Percentiles rank a stretch among this genome's conserved stretches.
Conservation (phyloP, 2,113 vertebrate species). For the Anolis sagrei region DNA sequence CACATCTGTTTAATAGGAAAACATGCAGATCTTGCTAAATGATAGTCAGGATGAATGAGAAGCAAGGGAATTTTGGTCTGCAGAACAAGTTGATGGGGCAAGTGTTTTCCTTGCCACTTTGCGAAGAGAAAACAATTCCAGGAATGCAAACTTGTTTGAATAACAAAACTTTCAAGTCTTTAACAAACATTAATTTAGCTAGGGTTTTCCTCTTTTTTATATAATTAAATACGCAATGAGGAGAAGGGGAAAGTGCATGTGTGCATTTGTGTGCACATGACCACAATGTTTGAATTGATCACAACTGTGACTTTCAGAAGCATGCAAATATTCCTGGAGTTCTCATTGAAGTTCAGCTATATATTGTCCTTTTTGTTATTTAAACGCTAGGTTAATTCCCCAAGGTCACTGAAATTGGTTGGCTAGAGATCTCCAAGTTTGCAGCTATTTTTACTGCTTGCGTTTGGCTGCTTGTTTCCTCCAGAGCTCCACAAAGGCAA, state of each 20-base stretch:
- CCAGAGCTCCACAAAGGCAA: background rate
- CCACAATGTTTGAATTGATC: background rate
- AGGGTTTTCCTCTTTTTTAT: background rate
- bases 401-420: slow-evolving; percentile 1
- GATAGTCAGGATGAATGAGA: background rate
- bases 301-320: background rate
- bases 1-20: background rate
- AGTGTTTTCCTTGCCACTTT: slow-evolving; percentile 10
- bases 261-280: background rate
- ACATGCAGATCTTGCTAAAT: background rate
- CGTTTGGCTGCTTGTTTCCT: slow-evolving; percentile 32
- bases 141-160: background rate
- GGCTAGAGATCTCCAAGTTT: background rate
- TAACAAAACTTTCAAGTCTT: background rate
- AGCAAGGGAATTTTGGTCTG: background rate
- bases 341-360: background rate
- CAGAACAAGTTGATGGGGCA: background rate
- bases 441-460: slow-evolving; percentile 36
- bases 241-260: background rate
- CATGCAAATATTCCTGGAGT: background rate
- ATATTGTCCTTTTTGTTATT: background rate
- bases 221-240: background rate
- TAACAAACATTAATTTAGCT: background rate
- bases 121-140: background rate
- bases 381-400: background rate